These are phyloP conservation scores for Alexandromys oeconomus DNA, from an alignment of 2,797 vertebrate genomes.

Conservation along the genomic window DNA sequence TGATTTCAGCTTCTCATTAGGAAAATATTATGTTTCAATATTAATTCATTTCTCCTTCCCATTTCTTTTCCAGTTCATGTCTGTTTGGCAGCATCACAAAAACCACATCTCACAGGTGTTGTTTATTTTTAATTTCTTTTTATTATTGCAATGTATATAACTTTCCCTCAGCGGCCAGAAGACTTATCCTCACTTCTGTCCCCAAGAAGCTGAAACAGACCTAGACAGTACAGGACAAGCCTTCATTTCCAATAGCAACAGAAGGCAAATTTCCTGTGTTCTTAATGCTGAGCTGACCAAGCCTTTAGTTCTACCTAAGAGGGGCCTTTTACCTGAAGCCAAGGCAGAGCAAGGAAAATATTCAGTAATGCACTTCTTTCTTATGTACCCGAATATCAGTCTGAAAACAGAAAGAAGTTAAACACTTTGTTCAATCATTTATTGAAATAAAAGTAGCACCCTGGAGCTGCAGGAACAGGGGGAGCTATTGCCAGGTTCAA, in stretches of 20 bases:
- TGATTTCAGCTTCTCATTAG: background rate
- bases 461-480: constrained; percentile 51
- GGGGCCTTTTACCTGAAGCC: background rate
- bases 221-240: background rate
- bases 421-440: constrained; percentile 71
- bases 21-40: constrained; percentile 21
- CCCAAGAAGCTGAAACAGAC: background rate
- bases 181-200: background rate
- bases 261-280: background rate
- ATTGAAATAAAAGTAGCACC: constrained; percentile 68
- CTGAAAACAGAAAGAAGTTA: constrained; percentile 72
- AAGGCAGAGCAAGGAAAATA: constrained; percentile 38
- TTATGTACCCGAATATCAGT: constrained; percentile 36
- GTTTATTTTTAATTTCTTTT: constrained; percentile 50
- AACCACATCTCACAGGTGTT: background rate
- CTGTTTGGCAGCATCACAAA: constrained; percentile 24
- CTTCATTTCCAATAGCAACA: background rate
- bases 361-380: constrained; percentile 74
- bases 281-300: background rate
- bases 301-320: constrained; percentile 28
- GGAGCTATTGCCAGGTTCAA: constrained; percentile 23
- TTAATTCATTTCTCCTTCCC: background rate
- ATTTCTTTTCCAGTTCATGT: background rate
- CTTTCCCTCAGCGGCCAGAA: background rate
- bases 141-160: background rate